Base-by-base conservation (phyloP, 2,113 vertebrate genomes). In the Mustela lutreola region DNA sequence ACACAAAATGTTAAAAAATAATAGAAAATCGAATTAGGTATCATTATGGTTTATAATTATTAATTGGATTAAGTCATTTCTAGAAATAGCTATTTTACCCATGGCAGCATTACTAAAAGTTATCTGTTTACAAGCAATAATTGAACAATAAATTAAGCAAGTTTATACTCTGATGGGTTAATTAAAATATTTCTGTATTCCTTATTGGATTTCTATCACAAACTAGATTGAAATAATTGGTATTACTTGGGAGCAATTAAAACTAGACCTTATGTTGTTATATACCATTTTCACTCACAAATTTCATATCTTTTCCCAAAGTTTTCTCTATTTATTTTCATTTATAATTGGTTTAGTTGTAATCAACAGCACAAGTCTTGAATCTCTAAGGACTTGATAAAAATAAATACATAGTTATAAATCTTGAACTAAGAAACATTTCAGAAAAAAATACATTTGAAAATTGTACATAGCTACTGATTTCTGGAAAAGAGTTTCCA, bases 101-200 rank as follows among this genome's bases (percentile, higher is more conserved):
- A 33, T 89, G 11, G 56, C 36, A 80, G 14, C 2, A 18, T 78
- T 39, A 73, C 14, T 97, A 50, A 94, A 58, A 60, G 2, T 89
- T 95, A 67, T 42, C 24, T 60, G 11, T 82, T 87, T 58, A 89
- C 0, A 94, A 18, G 21, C 4, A 95, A 58, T 45, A 65, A 42
- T 36, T 94, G 8, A 89, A 73, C 60, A 94, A 67, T 83, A 60
- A 92, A 92, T 90, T 80, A 95, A 75, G 5, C 15, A 82, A 82
- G 2, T 75, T 94, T 93, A 79, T 93, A 24, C 26, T 75, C 31
- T 63, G 11, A 19, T 91, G 58, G 26, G 1, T 75, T 94, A 88
- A 90, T 63, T 90, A 56, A 94, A 96, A 5, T 91, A 87, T 33
- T 75, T 95, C 60, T 90, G 33, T 71, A 83, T 76, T 78, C n/a